phyloP scores from a whole-genome alignment of 2,797 vertebrate genomes.

The Eremophila alpestris region DNA sequence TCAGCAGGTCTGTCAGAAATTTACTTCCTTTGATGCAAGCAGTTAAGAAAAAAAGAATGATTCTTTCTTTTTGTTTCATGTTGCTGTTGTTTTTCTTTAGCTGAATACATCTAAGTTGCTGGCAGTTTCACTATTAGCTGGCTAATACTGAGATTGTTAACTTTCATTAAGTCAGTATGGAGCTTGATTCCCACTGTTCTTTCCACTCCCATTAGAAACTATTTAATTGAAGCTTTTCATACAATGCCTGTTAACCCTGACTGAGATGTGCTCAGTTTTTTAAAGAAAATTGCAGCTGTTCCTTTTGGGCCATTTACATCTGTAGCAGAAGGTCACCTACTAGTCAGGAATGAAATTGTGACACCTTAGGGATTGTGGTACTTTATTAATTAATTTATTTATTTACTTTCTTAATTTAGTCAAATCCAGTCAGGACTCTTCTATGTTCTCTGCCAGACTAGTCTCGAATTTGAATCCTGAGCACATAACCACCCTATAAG shows the following conservation, averaged over 20 bases:
- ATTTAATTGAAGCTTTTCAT: not conserved
- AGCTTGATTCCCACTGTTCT: not conserved
- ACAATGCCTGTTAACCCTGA: not conserved
- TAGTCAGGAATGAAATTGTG: not conserved
- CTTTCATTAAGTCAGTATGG: not conserved
- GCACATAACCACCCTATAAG: not conserved
- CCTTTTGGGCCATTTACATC: not conserved
- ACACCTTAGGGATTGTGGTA: not conserved
- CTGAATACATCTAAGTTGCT: not conserved
- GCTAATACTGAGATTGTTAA: not conserved
- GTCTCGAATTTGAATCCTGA: not conserved
- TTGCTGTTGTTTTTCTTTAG: not conserved
- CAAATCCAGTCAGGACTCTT: not conserved
- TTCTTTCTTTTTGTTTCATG: not conserved
- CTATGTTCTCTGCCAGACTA: not conserved
- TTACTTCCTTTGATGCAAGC: not conserved
- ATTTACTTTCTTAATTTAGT: not conserved
- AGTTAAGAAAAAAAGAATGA: not conserved
- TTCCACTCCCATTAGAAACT: not conserved
- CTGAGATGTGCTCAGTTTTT: not conserved
- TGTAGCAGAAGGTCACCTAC: not conserved
- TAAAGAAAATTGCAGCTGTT: not conserved
- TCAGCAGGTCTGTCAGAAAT: not conserved
- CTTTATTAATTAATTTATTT: not conserved
- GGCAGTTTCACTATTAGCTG: not conserved